phyloP scores from a whole-genome alignment of 1,140 invertebrate genomes.

The Elymnias hypermnestra region DNA sequence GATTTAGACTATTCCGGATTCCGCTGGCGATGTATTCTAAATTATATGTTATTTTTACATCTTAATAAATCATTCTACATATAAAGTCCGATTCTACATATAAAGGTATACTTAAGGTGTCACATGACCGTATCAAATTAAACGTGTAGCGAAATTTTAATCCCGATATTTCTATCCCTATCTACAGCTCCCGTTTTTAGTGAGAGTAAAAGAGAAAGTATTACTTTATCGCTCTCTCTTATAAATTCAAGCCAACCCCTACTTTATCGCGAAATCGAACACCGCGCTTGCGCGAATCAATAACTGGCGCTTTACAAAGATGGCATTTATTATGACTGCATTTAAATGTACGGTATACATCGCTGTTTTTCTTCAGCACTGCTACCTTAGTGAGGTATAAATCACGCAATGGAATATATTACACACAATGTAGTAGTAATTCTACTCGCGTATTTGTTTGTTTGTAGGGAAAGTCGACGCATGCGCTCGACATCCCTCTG shows the following conservation, averaged over 20 bases:
- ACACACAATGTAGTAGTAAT: not conserved
- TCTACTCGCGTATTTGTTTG: not conserved
- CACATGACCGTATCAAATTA: too few species aligned
- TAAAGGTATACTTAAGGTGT: too few species aligned
- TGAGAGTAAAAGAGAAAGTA: slow-evolving; percentile 21
- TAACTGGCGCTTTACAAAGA: slow-evolving; percentile 36
- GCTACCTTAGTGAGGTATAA: not conserved
- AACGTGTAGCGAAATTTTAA: not conserved
- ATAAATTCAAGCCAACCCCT: slow-evolving; percentile 26
- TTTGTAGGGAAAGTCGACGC: slow-evolving; percentile 30
- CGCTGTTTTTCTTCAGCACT: slow-evolving; percentile 7
- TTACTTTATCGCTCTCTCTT: slow-evolving; percentile 14
- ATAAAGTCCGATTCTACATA: too few species aligned
- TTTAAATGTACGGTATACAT: slow-evolving; percentile 18
- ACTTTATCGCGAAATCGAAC: slow-evolving; percentile 31
- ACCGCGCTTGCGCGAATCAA: slow-evolving; percentile 66
- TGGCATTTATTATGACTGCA: not conserved
- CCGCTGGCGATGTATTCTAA: too few species aligned
- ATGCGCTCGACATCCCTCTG: slow-evolving; percentile 53
- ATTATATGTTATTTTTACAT: too few species aligned
- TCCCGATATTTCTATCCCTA: not conserved
- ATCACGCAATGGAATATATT: slow-evolving; percentile 26
- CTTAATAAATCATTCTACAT: too few species aligned
- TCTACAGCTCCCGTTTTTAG: not conserved
- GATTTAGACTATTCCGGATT: too few species aligned